Conservation (phyloP, 2,888 invertebrate species). For the Trachelus tabidus region DNA sequence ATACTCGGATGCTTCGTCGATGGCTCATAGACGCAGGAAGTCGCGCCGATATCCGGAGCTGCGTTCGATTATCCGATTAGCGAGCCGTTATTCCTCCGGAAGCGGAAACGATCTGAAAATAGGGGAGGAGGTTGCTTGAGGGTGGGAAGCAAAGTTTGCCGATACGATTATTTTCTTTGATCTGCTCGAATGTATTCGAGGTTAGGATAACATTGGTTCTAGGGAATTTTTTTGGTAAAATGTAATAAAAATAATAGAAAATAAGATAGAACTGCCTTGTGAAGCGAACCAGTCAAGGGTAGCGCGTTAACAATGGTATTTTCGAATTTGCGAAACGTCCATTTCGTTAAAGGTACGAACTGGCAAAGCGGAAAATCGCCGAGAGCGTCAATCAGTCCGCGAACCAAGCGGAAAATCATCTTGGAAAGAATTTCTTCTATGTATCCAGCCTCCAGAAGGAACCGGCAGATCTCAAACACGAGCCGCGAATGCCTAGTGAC, state of each 20-base stretch:
- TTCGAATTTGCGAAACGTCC: conserved; percentile 13
- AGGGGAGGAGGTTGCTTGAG: background rate
- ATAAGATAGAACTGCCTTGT: conserved; percentile 2
- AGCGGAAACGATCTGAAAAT: conserved; percentile 39
- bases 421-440: conserved; percentile 22
- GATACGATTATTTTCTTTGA: background rate
- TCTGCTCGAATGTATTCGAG: background rate
- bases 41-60: background rate
- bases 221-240: background rate
- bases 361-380: conserved; percentile 60
- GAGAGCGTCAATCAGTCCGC: conserved; percentile 49
- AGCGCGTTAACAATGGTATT: background rate
- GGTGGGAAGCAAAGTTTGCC: background rate
- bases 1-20: background rate
- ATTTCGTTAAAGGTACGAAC: background rate
- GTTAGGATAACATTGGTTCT: background rate
- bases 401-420: conserved; percentile 58
- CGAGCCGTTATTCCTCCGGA: conserved; percentile 35
- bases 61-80: conserved; percentile 14
- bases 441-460: background rate
- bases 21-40: conserved; percentile 1
- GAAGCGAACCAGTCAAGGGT: background rate
- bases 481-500: conserved; percentile 56
- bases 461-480: background rate
- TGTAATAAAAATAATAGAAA: conserved; percentile 6